A percentile compares a stretch with the other conserved stretches of the same genome.
phyloP scores from a whole-genome alignment of 2,113 vertebrate genomes.

The Orcinus orca region DNA sequence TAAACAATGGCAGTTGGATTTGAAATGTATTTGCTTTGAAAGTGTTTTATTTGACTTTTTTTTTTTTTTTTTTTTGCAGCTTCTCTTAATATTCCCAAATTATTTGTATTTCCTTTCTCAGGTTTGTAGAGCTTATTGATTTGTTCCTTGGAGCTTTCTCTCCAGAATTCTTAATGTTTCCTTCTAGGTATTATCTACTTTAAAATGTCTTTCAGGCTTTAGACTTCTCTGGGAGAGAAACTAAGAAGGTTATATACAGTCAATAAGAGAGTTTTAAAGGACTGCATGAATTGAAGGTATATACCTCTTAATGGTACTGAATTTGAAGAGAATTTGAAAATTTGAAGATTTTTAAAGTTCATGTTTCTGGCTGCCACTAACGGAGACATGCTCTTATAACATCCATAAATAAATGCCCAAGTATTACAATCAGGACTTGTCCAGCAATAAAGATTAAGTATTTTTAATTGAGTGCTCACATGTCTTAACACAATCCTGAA shows the following conservation, averaged over 20 bases:
- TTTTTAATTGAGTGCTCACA: neutral
- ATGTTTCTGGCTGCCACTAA: neutral
- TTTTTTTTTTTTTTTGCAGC: neutral
- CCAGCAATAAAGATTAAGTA: neutral
- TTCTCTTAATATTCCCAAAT: neutral
- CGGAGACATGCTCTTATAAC: neutral
- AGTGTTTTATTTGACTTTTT: neutral
- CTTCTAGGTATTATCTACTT: neutral
- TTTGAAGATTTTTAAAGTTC: neutral
- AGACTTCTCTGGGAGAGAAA: neutral
- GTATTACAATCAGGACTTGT: neutral
- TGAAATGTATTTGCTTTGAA: neutral
- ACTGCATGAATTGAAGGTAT: accelerated
- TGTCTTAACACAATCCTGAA: neutral
- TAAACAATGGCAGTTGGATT: neutral
- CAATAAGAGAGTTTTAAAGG: neutral
- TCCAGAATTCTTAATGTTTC: neutral
- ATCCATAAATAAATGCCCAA: neutral
- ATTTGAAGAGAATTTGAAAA: neutral
- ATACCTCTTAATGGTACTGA: neutral
- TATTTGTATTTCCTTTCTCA: neutral
- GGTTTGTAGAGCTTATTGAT: neutral
- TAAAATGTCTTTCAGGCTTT: neutral
- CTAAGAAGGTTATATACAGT: neutral
- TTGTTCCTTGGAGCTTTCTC: neutral